A percentile compares a stretch with the other conserved stretches of the same genome.
Evolutionary conservation across 1,140 invertebrate genomes (phyloP).

Genomic region (Brachionus manjavacas): DNA sequence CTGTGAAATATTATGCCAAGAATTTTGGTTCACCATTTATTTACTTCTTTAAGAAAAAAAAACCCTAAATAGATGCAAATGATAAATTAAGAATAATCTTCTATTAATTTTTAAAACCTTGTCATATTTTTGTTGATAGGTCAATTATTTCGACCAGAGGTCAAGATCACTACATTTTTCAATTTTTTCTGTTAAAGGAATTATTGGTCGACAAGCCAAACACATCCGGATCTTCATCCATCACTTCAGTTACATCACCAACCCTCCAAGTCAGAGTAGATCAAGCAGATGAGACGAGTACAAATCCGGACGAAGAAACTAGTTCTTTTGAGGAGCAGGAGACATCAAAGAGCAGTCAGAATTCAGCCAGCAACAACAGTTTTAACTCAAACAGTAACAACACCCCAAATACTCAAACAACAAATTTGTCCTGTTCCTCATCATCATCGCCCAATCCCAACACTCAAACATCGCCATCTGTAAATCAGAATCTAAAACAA

Average conservation of each 20-base stretch:
- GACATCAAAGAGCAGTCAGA: not conserved
- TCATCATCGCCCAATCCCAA: not conserved
- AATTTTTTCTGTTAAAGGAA: not conserved
- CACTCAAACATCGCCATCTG: not conserved
- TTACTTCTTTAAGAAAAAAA: no score
- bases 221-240: not conserved
- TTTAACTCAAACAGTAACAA: not conserved
- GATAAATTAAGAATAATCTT: no score
- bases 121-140: no score
- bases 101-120: no score
- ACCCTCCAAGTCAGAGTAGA: not conserved
- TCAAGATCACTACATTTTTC: no score
- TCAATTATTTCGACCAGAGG: no score
- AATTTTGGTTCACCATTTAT: no score
- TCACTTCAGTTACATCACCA: slow-evolving; percentile 7
- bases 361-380: not conserved
- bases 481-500: not conserved
- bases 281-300: not conserved
- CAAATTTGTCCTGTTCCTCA: not conserved
- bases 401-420: not conserved
- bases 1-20: no score
- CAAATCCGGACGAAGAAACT: not conserved
- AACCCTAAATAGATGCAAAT: no score
- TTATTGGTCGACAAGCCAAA: not conserved
- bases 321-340: not conserved